These are phyloP conservation scores for Elephantulus edwardii DNA, from an alignment of 2,113 vertebrate species.

Conservation along the genomic window DNA sequence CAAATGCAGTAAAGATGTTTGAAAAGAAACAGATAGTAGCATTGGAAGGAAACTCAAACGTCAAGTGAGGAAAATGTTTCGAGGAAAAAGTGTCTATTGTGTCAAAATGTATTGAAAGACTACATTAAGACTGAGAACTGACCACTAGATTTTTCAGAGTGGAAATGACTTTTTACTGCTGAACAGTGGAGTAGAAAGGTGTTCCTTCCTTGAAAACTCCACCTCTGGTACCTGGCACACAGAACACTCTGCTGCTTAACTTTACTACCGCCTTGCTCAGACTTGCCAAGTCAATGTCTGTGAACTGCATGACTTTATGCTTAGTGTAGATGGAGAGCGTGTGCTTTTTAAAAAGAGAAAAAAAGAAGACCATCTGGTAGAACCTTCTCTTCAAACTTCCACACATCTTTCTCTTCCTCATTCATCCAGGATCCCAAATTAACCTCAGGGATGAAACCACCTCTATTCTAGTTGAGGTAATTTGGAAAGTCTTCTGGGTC, in stretches of 20 bases:
- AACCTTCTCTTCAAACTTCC: neutral
- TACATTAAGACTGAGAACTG: neutral
- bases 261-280: slow-evolving; percentile 18
- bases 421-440: neutral
- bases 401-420: neutral
- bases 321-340: neutral
- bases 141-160: neutral
- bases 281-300: slow-evolving; percentile 53
- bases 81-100: neutral
- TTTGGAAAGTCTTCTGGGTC: neutral
- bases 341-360: neutral
- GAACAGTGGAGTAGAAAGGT: neutral
- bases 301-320: neutral
- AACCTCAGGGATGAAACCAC: neutral
- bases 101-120: neutral
- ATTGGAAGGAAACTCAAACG: neutral
- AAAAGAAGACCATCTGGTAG: neutral
- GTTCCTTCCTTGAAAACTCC: slow-evolving; percentile 29
- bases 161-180: neutral
- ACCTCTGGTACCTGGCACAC: neutral
- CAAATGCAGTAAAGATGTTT: neutral
- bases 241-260: neutral
- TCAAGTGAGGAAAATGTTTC: neutral
- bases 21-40: neutral
- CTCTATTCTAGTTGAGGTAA: neutral